Percentiles rank a stretch among this genome's conserved stretches.
Evolutionary conservation across 2,113 vertebrate genomes (phyloP).

Genomic region (Chitala chitala): DNA sequence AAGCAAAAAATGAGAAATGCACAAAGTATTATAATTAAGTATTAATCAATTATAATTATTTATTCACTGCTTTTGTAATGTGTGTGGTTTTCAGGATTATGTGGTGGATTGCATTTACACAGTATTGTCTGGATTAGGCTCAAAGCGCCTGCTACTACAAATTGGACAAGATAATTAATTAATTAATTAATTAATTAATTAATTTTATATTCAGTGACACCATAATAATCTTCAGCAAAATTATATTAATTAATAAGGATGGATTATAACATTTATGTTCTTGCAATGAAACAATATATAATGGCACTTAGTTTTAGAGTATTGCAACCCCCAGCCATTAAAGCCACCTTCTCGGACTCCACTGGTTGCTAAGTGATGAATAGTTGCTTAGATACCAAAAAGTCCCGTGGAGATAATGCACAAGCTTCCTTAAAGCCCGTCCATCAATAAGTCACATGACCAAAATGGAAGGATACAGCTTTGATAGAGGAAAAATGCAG

Average conservation of each 20-base stretch:
- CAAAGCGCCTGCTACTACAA: too few relatives aligned
- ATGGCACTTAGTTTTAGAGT: conserved; percentile 39
- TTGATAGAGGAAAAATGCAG: conserved; percentile 27
- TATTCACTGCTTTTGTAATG: not conserved
- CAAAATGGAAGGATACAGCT: conserved; percentile 45
- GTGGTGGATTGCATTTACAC: not conserved
- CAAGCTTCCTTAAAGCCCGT: conserved; percentile 45
- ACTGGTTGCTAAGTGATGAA: conserved; percentile 60
- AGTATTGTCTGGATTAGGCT: too few relatives aligned
- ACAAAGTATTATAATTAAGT: not conserved
- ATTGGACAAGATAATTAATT: too few relatives aligned
- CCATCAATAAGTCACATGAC: conserved; percentile 55
- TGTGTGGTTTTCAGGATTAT: not conserved
- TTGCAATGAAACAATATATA: conserved; percentile 36
- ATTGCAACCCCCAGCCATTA: conserved; percentile 42
- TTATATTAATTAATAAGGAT: not conserved
- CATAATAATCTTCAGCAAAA: not conserved
- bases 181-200: not conserved
- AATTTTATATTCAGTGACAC: not conserved
- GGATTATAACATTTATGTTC: not conserved
- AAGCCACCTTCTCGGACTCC: conserved; percentile 38
- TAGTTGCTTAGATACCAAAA: conserved; percentile 57
- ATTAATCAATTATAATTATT: not conserved
- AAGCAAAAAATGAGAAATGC: not conserved
- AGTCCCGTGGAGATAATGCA: conserved; percentile 42